Evolutionary conservation across 2,888 invertebrate species (phyloP), one percentile per base, ranked within the genome.

Genomic region (Drosophila paracracens): DNA sequence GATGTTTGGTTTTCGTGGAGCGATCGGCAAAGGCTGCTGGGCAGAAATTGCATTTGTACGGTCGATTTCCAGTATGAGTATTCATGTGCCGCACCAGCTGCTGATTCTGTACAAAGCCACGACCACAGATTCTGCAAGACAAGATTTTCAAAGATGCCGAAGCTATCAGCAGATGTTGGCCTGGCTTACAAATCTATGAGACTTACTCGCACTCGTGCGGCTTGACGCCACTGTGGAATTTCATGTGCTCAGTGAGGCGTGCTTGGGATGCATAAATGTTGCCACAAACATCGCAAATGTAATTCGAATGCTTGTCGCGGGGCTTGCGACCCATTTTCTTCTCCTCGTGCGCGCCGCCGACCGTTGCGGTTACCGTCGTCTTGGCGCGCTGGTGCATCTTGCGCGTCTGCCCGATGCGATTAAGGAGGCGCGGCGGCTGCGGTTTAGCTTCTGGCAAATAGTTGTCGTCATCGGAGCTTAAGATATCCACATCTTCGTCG

Each of bases 51-150:
- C 93, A 93, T 48, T 92, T 91, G 66, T 93, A 93, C 0, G 93
- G 93, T n/a, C 93, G 90, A 69, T 93, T 91, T 4, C 93, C 93
- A 0, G 92, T 93, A 59, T 93, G 93, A 0, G 93, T 93, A 56
- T 93, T 92, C 93, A 93, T 93, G 63, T 93, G 93, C 0, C 93
- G 88, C n/a, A 92, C 92, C 51, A 93, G 79, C 70, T 93, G 93
- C 40, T 93, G 93, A 8, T 92, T 91, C 53, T 93, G 91, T 0
- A 93, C 92, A 73, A 93, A 93, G n/a, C 89, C 89, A 52, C 92
- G 90, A 0, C 92, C 91, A 67, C 93, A 93, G 31, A 93, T 93
- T 74, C 93, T 93, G 31, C 0, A 29, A 58, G 2, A 38, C 27
- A 29, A 43, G 3, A n/a, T 35, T 11, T 52, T 40, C n/a, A 7